Conservation (phyloP, 1,140 invertebrate genomes). For the Elysia chlorotica region DNA sequence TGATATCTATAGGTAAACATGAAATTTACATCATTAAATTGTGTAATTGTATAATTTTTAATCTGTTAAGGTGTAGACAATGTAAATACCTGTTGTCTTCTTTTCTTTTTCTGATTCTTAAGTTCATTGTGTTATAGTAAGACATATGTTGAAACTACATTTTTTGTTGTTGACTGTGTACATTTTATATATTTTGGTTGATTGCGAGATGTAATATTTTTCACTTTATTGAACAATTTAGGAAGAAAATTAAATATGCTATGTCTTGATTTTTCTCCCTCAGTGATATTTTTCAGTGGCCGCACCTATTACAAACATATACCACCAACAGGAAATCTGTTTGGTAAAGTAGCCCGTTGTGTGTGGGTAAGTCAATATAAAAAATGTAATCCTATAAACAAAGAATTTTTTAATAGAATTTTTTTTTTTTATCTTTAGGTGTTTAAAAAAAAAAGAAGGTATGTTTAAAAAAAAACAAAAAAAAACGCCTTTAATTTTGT, state of each 20-base stretch:
- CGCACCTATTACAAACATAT: conserved; percentile 77
- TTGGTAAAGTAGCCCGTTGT: conserved; percentile 77
- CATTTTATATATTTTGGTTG: not conserved
- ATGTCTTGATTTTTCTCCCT: not conserved
- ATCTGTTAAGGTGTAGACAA: not conserved
- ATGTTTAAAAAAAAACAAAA: no score
- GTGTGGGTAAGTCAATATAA: conserved; percentile 61
- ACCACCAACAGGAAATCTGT: conserved; percentile 81
- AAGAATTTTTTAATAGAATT: no score
- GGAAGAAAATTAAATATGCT: not conserved
- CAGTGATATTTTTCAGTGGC: conserved; percentile 82
- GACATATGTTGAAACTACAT: not conserved
- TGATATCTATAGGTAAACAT: conserved; percentile 48
- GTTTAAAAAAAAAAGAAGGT: not conserved
- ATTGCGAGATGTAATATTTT: not conserved
- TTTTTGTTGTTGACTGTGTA: not conserved
- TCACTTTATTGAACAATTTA: not conserved
- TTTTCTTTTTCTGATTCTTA: not conserved
- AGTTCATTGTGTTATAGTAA: not conserved
- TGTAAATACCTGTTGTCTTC: not conserved
- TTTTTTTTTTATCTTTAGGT: not conserved
- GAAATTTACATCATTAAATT: conserved; percentile 20
- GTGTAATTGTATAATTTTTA: not conserved
- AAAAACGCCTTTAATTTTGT: no score
- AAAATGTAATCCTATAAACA: no score